These are phyloP conservation scores for Hemaris fuciformis DNA, from an alignment of 2,888 invertebrate species.

Conservation along the genomic window DNA sequence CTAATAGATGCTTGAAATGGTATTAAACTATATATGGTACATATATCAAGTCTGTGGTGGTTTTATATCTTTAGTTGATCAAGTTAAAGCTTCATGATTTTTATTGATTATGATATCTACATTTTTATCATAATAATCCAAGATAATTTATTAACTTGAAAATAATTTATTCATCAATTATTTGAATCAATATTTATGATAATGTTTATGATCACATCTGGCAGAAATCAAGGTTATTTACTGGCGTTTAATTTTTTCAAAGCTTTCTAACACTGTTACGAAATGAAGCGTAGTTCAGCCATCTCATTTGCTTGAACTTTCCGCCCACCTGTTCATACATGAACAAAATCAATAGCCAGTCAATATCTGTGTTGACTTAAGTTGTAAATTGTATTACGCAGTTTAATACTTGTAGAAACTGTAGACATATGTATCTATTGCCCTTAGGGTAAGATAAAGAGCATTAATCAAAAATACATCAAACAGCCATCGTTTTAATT, in stretches of 20 bases:
- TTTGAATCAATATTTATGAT: neutral
- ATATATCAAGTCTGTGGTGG: too few relatives aligned
- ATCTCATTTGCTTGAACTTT: neutral
- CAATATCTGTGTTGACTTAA: neutral
- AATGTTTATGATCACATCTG: too few relatives aligned
- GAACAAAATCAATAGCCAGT: neutral
- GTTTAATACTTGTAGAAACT: neutral
- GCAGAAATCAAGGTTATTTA: too few relatives aligned
- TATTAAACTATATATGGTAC: too few relatives aligned
- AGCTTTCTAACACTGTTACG: neutral
- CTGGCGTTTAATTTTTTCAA: neutral
- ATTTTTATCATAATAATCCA: too few relatives aligned
- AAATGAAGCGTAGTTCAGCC: neutral
- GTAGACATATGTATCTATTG: neutral
- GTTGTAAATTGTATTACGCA: neutral
- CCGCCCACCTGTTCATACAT: neutral
- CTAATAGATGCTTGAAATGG: too few relatives aligned
- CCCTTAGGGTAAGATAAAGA: too few relatives aligned
- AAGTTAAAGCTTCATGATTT: too few relatives aligned
- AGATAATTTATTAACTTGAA: neutral
- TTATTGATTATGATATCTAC: too few relatives aligned
- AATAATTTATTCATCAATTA: neutral
- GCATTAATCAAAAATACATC: too few relatives aligned
- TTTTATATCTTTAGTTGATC: too few relatives aligned
- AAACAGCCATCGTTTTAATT: too few relatives aligned